Conservation (phyloP, 2,888 invertebrate species). For the Troilus luridus region DNA sequence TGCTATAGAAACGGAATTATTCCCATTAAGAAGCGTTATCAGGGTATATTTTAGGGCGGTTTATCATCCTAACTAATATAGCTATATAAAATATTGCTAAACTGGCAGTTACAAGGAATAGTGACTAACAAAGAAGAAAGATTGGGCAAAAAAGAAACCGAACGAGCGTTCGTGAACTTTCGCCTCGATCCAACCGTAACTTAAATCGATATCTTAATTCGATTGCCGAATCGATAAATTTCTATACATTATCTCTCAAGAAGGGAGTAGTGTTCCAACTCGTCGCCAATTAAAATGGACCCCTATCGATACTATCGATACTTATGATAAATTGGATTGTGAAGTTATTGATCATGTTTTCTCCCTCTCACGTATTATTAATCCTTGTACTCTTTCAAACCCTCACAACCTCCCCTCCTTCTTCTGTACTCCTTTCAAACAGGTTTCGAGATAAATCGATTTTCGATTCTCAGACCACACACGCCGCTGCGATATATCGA, state of each 20-base stretch:
- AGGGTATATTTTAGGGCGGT: not conserved
- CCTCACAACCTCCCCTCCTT: not conserved
- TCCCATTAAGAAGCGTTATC: not conserved
- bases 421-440: not conserved
- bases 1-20: not conserved
- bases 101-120: slow-evolving; percentile 1
- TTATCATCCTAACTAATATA: not conserved
- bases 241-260: slow-evolving; percentile 18
- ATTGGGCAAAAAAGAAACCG: slow-evolving; percentile 29
- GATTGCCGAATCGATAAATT: slow-evolving; percentile 40
- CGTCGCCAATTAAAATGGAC: slow-evolving; percentile 47
- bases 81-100: not conserved
- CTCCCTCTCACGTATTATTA: slow-evolving; percentile 34
- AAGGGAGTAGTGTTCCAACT: slow-evolving; percentile 29
- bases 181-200: slow-evolving; percentile 37
- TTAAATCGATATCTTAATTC: slow-evolving; percentile 38
- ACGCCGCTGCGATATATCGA: slow-evolving; percentile 23
- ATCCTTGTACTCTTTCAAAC: slow-evolving; percentile 42
- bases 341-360: slow-evolving; percentile 45
- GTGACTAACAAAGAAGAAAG: not conserved
- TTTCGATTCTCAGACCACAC: slow-evolving; percentile 45
- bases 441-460: slow-evolving; percentile 47
- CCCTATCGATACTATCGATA: slow-evolving; percentile 45
- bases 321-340: slow-evolving; percentile 48
- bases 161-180: slow-evolving; percentile 43